phyloP scores from a whole-genome alignment of 2,888 invertebrate genomes.

The Tinea pellionella region DNA sequence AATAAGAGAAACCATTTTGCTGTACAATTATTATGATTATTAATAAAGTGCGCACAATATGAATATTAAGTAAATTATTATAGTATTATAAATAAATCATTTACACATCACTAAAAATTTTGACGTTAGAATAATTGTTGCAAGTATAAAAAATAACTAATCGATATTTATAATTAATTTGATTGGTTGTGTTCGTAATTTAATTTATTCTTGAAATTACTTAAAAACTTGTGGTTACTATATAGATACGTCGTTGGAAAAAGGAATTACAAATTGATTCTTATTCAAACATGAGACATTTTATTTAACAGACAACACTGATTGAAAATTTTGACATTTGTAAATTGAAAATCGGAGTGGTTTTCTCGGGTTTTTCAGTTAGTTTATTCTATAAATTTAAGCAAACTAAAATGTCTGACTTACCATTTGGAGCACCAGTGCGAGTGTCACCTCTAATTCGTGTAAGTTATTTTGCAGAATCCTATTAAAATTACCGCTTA shows the following conservation, averaged over 20 bases:
- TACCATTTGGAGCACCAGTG: constrained; percentile 74
- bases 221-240: too few relatives aligned
- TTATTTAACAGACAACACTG: background rate
- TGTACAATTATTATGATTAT: too few relatives aligned
- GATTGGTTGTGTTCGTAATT: too few relatives aligned
- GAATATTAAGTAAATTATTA: background rate
- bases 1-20: too few relatives aligned
- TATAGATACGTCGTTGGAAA: too few relatives aligned
- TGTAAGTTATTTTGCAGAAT: constrained; percentile 53
- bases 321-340: background rate
- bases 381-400: background rate
- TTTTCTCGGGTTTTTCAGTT: background rate
- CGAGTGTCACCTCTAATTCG: constrained; percentile 85
- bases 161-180: too few relatives aligned
- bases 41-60: too few relatives aligned
- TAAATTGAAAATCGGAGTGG: background rate
- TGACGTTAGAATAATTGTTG: background rate
- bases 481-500: background rate
- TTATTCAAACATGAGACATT: background rate
- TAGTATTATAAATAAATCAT: too few relatives aligned
- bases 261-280: too few relatives aligned
- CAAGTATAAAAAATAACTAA: background rate
- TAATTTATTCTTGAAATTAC: too few relatives aligned
- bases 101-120: too few relatives aligned
- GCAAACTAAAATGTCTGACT: constrained; percentile 39